phyloP scores from a whole-genome alignment of 2,113 vertebrate genomes.

The Poecilia latipinna region DNA sequence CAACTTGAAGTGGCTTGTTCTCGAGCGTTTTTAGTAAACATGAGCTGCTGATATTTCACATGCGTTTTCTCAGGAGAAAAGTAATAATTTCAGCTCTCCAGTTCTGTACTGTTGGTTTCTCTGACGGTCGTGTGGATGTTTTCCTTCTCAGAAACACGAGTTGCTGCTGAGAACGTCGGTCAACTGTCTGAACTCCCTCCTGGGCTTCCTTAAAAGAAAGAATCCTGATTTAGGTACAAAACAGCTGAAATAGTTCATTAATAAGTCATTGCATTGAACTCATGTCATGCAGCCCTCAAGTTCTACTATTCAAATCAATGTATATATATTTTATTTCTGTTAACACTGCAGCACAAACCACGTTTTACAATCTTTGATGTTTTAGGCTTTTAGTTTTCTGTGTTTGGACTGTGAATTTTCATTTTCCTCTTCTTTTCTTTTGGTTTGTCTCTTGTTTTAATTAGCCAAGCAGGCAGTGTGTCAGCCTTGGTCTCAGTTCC shows the following conservation, averaged over 20 bases:
- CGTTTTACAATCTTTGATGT: neutral
- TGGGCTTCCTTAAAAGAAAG: slow-evolving; percentile 84
- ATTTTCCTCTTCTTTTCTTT: too few relatives aligned
- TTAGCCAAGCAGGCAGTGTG: slow-evolving; percentile 83
- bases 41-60: too few relatives aligned
- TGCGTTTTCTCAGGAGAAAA: neutral
- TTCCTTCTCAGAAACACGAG: slow-evolving; percentile 85
- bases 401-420: neutral
- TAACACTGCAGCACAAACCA: neutral
- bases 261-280: too few relatives aligned
- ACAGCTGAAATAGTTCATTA: neutral
- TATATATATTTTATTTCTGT: neutral
- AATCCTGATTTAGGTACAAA: slow-evolving; percentile 82
- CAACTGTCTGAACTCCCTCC: slow-evolving; percentile 86
- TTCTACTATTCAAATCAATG: too few relatives aligned
- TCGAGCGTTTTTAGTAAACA: too few relatives aligned
- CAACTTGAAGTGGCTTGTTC: neutral
- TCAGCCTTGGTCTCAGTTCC: slow-evolving; percentile 90
- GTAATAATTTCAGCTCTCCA: neutral
- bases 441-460: slow-evolving; percentile 2
- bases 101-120: neutral
- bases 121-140: neutral
- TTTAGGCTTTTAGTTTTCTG: neutral
- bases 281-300: neutral
- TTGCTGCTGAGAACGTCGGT: slow-evolving; percentile 84